Conservation (phyloP, 2,888 invertebrate species). For the Cancer borealis region DNA sequence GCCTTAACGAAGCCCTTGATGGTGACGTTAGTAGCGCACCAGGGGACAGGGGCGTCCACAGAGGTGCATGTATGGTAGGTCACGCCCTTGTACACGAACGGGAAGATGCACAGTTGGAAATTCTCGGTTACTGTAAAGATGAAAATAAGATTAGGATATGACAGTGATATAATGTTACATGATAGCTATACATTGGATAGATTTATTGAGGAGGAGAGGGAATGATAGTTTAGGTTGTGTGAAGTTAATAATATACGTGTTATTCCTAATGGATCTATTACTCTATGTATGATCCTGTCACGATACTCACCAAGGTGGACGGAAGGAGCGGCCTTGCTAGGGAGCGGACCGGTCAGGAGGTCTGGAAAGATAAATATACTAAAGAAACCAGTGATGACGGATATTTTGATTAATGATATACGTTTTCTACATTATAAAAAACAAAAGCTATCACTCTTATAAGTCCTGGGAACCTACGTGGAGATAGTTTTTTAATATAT, state of each 20-base stretch:
- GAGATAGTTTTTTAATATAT: not conserved
- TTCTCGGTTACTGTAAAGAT: not conserved
- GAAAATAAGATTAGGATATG: not conserved
- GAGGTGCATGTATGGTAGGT: not conserved
- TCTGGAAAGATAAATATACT: not conserved
- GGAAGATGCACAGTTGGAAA: not conserved
- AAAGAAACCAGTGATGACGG: not conserved
- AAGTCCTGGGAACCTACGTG: not conserved
- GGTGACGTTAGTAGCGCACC: not conserved
- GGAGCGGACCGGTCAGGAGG: not conserved
- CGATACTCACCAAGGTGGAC: not conserved
- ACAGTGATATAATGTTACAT: not conserved
- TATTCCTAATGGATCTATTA: not conserved
- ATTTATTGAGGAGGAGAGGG: too few relatives aligned
- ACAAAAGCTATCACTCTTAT: not conserved
- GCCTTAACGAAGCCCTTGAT: not conserved
- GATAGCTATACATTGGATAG: too few relatives aligned
- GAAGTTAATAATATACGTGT: too few relatives aligned
- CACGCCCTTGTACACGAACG: not conserved
- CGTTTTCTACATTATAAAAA: not conserved
- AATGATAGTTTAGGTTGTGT: too few relatives aligned
- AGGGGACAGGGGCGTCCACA: not conserved
- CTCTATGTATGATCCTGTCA: not conserved
- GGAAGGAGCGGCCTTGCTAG: not conserved
- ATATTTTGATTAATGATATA: too few relatives aligned